These are phyloP conservation scores for Hystrix cristata DNA, from an alignment of 2,113 vertebrate genomes.

Conservation along the genomic window DNA sequence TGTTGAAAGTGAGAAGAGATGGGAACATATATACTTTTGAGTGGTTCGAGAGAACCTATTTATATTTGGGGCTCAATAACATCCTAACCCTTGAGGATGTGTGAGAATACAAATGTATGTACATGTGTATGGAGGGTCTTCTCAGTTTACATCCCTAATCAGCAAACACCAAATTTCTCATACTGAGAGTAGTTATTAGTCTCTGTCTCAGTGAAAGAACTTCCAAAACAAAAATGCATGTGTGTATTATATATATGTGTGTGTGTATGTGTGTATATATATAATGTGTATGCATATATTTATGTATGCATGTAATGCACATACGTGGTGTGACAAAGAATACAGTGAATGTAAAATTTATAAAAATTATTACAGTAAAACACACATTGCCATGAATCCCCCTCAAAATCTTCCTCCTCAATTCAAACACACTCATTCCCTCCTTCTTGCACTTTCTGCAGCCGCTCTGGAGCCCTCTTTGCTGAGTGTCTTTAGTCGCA, in stretches of 20 bases:
- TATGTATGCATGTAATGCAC: background rate
- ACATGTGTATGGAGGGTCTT: background rate
- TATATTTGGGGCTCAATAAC: background rate
- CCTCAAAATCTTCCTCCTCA: background rate
- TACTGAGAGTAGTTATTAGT: background rate
- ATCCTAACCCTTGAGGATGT: too few relatives aligned
- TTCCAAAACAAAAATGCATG: background rate
- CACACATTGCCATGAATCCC: background rate
- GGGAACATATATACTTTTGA: background rate
- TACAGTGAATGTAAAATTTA: background rate
- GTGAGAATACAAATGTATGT: fast-evolving
- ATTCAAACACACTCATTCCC: background rate
- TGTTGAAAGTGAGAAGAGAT: background rate
- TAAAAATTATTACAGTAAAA: background rate
- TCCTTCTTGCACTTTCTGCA: background rate
- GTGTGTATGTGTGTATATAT: too few relatives aligned
- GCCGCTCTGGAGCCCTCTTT: background rate
- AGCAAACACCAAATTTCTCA: background rate
- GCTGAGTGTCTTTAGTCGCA: background rate
- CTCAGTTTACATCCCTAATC: background rate
- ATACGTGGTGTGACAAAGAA: background rate
- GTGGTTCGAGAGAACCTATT: background rate
- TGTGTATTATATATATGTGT: background rate
- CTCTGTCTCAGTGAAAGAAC: background rate
- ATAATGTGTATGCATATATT: background rate